phyloP scores from a whole-genome alignment of 2,113 vertebrate species.

The Ellobius talpinus region DNA sequence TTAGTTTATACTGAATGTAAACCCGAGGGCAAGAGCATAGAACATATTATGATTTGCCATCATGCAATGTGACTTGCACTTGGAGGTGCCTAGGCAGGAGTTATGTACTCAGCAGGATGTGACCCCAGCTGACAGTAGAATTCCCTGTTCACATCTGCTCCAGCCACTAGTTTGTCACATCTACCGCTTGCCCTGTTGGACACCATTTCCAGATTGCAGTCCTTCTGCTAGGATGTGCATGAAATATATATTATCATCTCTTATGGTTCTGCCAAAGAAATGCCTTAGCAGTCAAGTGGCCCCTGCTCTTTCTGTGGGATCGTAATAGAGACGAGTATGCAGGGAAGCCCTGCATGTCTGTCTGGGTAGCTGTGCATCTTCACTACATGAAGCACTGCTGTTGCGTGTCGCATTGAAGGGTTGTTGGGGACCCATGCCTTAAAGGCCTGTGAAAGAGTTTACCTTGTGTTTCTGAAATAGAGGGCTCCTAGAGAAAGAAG shows the following conservation, averaged over 20 bases:
- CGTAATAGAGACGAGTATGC: not conserved
- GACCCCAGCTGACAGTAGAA: not conserved
- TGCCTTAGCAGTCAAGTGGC: not conserved
- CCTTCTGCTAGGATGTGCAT: not conserved
- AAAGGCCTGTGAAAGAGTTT: not conserved
- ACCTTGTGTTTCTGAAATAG: conserved; percentile 35
- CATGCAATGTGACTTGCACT: not conserved
- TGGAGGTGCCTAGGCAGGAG: not conserved
- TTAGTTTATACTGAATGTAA: not conserved
- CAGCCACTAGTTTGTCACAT: not conserved
- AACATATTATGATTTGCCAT: conserved; percentile 2
- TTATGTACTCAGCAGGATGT: not conserved
- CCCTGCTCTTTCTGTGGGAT: not conserved
- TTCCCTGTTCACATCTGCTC: not conserved
- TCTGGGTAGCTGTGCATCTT: not conserved
- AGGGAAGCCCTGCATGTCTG: not conserved
- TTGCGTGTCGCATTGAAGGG: not conserved
- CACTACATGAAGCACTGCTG: not conserved
- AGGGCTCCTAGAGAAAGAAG: not conserved
- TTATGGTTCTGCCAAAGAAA: not conserved
- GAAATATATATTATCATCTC: conserved; percentile 8
- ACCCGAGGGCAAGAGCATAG: not conserved
- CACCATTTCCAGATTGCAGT: not conserved
- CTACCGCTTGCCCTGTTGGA: not conserved
- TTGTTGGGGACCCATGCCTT: not conserved